Conservation (phyloP, 2,113 vertebrate genomes). For the Vombatus ursinus region DNA sequence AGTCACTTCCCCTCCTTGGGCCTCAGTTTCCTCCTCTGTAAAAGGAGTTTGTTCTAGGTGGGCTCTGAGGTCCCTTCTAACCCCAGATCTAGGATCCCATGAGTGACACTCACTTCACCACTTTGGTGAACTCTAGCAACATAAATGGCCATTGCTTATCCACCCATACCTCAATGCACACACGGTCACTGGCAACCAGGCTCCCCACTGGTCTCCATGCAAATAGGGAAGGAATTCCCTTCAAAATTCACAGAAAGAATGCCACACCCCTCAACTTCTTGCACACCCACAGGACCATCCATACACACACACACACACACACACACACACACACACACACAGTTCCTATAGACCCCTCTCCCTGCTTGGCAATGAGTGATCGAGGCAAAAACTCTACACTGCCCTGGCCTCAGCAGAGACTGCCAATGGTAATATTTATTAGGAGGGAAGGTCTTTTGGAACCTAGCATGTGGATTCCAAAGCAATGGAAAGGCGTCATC, state of each 20-base stretch:
- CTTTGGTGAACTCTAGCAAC: conserved; percentile 50
- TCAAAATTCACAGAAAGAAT: conserved; percentile 14
- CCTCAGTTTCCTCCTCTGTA: neutral
- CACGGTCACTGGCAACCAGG: conserved; percentile 16
- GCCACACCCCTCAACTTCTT: conserved; percentile 1
- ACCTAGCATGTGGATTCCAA: conserved; percentile 59
- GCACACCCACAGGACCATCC: conserved; percentile 12
- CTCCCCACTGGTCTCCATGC: conserved; percentile 30
- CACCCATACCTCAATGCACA: conserved; percentile 12
- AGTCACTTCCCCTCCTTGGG: neutral
- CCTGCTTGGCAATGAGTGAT: neutral
- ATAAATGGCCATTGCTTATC: neutral
- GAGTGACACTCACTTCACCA: neutral
- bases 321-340: conserved; percentile 21
- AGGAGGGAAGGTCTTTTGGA: conserved; percentile 49
- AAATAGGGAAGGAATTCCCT: neutral
- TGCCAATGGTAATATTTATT: conserved; percentile 60
- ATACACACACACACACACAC: no score
- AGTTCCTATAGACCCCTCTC: conserved; percentile 49
- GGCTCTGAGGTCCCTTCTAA: neutral
- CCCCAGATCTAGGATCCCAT: neutral
- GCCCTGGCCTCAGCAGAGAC: conserved; percentile 51
- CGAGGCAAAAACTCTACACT: conserved; percentile 50
- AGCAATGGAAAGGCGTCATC: conserved; percentile 30
- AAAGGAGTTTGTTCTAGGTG: neutral